These are phyloP conservation scores for Hanleya hanleyi DNA, from an alignment of 2,888 invertebrate species.

Conservation along the genomic window DNA sequence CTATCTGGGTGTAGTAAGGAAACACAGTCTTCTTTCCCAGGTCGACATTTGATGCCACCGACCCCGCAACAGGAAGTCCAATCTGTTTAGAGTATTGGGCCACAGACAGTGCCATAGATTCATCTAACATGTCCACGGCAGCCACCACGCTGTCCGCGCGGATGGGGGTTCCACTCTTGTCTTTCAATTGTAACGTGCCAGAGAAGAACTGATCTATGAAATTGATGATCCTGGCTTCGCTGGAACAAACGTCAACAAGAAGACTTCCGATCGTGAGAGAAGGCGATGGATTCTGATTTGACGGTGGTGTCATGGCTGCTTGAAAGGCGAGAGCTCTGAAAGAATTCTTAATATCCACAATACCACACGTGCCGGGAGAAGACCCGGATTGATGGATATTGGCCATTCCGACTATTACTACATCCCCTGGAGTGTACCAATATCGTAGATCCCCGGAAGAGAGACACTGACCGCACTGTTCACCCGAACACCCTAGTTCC, in stretches of 20 bases:
- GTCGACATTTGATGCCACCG: slow-evolving; percentile 41
- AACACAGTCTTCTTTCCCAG: slow-evolving; percentile 40
- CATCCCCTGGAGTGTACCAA: slow-evolving; percentile 51
- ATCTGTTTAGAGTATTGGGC: slow-evolving; percentile 75
- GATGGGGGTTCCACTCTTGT: slow-evolving; percentile 36
- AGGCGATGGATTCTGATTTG: background rate
- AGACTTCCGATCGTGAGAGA: slow-evolving; percentile 48
- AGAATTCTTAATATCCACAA: slow-evolving; percentile 35
- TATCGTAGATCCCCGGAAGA: background rate
- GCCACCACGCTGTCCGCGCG: slow-evolving; percentile 50
- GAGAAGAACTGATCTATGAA: background rate
- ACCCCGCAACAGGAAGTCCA: slow-evolving; percentile 75
- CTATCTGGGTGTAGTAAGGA: slow-evolving; percentile 56
- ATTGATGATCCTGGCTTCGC: slow-evolving; percentile 36
- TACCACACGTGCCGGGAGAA: slow-evolving; percentile 53
- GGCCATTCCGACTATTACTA: slow-evolving; percentile 55
- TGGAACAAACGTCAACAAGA: slow-evolving; percentile 55
- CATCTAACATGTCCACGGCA: slow-evolving; percentile 48
- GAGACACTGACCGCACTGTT: background rate
- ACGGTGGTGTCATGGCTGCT: slow-evolving; percentile 46
- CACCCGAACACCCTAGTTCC: background rate
- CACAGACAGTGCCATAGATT: slow-evolving; percentile 42
- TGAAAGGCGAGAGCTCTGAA: slow-evolving; percentile 56
- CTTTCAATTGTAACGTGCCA: background rate
- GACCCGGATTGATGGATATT: slow-evolving; percentile 47